Base-by-base conservation (phyloP, 2,797 vertebrate species). In the Danio kyathit region DNA sequence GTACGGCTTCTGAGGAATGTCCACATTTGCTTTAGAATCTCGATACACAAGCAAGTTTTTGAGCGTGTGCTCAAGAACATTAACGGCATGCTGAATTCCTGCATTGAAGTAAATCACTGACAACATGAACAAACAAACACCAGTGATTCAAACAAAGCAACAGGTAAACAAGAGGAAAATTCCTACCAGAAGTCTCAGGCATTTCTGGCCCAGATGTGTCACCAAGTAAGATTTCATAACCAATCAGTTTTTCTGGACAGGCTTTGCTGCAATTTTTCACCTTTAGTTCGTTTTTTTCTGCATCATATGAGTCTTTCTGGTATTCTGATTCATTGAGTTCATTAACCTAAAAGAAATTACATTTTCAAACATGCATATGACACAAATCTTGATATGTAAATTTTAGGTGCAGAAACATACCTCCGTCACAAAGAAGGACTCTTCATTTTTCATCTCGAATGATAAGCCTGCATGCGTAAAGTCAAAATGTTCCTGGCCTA, bases 61-160 rank as follows among this genome's bases (percentile, higher is more conserved):
- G 67, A 96, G 93, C 29, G 89, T 86, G 70, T 89, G 81, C 78
- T 94, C 90, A 86, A 96, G 90, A 10, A 92, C 95, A 84, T 86
- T 91, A 11, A 94, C 86, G 0, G 95, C 94, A 73, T 95, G 93
- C 84, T 96, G 95, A 80, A 96, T 96, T 88, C 96, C 96, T 97
- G 88, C 48, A 8, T 29, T 7, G 3, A 29, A 12, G 13, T 11
- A 74, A 66, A 51, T 59, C 40, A 48, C 8, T 74, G n/a, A 57
- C 21, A 49, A 21, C 52, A 65, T 4, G 9, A 73, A 7, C 71
- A 81, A 70, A 29, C 17, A 79, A 54, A 83, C 52, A 80, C 16
- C 8, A 64, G 51, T 57, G 49, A 48, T 61, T 66, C 13, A 69
- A 79, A 29, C 7, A 14, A 48, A 52, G 48, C 38, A 76, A 54